phyloP scores from a whole-genome alignment of 2,888 invertebrate species.

The Nomada hirtipes region DNA sequence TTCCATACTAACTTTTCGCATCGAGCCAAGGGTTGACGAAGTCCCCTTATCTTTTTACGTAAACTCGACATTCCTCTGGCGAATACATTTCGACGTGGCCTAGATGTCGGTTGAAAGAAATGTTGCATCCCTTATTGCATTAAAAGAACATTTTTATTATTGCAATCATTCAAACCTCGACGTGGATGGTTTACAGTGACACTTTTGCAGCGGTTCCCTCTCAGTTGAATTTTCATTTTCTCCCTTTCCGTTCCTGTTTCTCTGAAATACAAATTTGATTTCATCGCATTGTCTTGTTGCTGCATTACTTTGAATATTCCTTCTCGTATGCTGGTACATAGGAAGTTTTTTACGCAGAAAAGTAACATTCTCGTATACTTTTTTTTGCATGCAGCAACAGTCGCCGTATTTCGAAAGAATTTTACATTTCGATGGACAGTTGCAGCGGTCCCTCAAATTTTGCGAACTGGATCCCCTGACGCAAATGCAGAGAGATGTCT shows the following conservation, averaged over 20 bases:
- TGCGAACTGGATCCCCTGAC: slow-evolving; percentile 30
- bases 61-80: slow-evolving; percentile 30
- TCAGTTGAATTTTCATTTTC: neutral
- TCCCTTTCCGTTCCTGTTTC: neutral
- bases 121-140: neutral
- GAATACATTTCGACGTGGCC: slow-evolving; percentile 12
- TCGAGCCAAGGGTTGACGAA: neutral
- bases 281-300: neutral
- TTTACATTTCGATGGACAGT: slow-evolving; percentile 17
- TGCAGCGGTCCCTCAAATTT: slow-evolving; percentile 16
- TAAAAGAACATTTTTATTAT: neutral
- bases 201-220: neutral
- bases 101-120: neutral
- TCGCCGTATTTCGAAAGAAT: slow-evolving; percentile 23
- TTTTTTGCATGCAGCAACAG: slow-evolving; percentile 40
- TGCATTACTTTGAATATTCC: neutral
- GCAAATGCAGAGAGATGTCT: slow-evolving; percentile 51
- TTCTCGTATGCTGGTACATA: too few species aligned
- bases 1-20: slow-evolving; percentile 2
- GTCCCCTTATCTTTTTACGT: slow-evolving; percentile 19
- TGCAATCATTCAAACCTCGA: slow-evolving; percentile 38
- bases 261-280: slow-evolving; percentile 6
- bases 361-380: slow-evolving; percentile 15
- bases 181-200: neutral
- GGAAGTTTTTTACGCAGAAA: neutral